phyloP scores from a whole-genome alignment of 2,113 vertebrate genomes.

The Datnioides undecimradiatus region DNA sequence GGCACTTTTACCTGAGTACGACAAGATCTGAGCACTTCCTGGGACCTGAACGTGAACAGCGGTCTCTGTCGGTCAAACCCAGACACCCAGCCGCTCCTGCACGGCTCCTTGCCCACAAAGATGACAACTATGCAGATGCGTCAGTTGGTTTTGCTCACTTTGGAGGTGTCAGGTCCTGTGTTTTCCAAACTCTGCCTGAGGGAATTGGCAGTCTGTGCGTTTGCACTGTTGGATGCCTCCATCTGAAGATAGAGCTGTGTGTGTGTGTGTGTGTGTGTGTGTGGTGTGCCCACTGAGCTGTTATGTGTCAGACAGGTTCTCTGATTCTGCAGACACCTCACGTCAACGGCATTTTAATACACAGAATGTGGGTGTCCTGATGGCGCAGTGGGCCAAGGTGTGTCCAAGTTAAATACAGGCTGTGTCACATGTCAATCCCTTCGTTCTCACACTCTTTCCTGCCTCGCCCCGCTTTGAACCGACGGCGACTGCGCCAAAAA shows the following conservation, averaged over 20 bases:
- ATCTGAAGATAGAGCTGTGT: conserved; percentile 12
- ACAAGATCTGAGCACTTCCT: too few species aligned
- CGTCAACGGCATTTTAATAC: conserved; percentile 20
- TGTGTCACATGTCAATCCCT: neutral
- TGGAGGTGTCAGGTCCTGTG: conserved; percentile 20
- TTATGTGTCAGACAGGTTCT: conserved; percentile 40
- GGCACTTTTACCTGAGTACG: too few species aligned
- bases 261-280: conserved; percentile 18
- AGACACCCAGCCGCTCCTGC: conserved; percentile 27
- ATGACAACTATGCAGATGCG: conserved; percentile 42
- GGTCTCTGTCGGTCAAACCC: neutral
- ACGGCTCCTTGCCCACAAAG: conserved; percentile 6
- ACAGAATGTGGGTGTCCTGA: neutral
- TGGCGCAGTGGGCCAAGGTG: neutral
- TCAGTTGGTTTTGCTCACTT: conserved; percentile 31
- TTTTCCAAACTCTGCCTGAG: conserved; percentile 41
- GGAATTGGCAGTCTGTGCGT: conserved; percentile 17
- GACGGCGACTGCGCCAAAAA: neutral
- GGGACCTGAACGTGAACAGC: neutral
- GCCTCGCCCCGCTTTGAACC: neutral
- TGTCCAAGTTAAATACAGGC: conserved; percentile 13
- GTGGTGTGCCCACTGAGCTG: conserved; percentile 11
- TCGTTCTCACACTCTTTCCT: neutral
- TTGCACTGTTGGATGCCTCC: neutral
- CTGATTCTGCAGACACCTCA: conserved; percentile 28